Evolutionary conservation across 2,113 vertebrate species (phyloP).

Genomic region (Addax nasomaculatus): DNA sequence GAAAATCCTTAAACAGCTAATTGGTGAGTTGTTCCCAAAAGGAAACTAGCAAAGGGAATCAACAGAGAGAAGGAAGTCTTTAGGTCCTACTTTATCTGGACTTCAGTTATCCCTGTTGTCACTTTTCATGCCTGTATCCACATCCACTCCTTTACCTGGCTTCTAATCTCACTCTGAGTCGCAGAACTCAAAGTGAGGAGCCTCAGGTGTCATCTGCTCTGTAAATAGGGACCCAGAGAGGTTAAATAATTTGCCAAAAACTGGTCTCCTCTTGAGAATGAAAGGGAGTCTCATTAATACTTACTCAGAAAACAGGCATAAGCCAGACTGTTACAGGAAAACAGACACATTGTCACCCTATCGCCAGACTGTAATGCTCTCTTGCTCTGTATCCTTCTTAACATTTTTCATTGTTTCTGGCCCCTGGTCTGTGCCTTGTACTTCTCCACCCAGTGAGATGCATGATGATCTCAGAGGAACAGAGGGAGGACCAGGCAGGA

Average conservation of each 20-base stretch:
- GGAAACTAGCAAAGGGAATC: background rate
- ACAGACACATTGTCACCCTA: background rate
- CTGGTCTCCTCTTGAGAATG: background rate
- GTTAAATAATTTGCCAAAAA: background rate
- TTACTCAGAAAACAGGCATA: background rate
- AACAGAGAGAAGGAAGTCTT: background rate
- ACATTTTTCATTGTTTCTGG: background rate
- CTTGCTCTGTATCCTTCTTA: background rate
- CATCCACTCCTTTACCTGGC: background rate
- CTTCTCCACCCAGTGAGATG: background rate
- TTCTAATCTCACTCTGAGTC: background rate
- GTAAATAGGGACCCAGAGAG: background rate
- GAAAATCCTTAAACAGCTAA: constrained; percentile 76
- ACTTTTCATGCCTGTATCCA: background rate
- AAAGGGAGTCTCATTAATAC: background rate
- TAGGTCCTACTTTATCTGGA: background rate
- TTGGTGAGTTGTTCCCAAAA: constrained; percentile 70
- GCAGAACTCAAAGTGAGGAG: background rate
- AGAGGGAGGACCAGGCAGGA: background rate
- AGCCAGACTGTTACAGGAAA: background rate
- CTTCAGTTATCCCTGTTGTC: background rate
- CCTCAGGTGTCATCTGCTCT: background rate
- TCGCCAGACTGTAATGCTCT: background rate
- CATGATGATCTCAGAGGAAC: background rate
- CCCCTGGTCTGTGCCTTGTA: background rate